Base-by-base conservation (phyloP, 2,113 vertebrate genomes). In the Trinectes maculatus region DNA sequence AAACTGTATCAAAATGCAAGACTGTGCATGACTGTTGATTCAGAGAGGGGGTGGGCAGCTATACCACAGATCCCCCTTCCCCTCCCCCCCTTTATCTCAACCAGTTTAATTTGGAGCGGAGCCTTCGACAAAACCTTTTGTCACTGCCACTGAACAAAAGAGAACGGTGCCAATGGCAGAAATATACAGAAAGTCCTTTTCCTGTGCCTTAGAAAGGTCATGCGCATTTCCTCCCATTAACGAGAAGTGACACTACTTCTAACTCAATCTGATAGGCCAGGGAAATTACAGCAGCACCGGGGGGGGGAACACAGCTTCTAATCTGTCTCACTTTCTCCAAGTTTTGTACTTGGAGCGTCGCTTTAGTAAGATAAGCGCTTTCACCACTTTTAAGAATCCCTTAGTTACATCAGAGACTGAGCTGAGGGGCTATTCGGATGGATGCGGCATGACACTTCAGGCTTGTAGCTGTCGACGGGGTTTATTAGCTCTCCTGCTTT, bases 341-440 rank as follows among this genome's bases (percentile, higher is more conserved):
- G 42, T 78, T 82, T 68, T 77, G 13, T 59, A 54, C 73, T 70
- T 40, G 0, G 5, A 61, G 56, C 71, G 65, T 58, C 67, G 79
- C 57, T 71, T 5, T 2, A 51, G 15, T 26, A 59, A 78, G 77
- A 89, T 83, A 82, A 86, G 76, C 83, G 80, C 74, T 80, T 72
- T 63, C 18, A 5, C 39, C 3, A 21, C 75, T 52, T 82, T 78
- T 55, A 85, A 74, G 70, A 70, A 67, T 52, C 77, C 58, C 62
- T 36, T 24, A 42, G 67, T 80, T 79, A 70, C 80, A 70, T 62
- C 77, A 40, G 42, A 46, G 56, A 61, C 55, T 21, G 60, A 61
- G 63, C 56, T 29, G 61, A 47, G 56, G 55, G 57, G 68, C 58
- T 55, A 22, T 53, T 61, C 11, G 21, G 75, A 64, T 70, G 51